These are phyloP conservation scores for Caenorhabditis imperialis DNA, from an alignment of 2,888 invertebrate species.

Conservation along the genomic window DNA sequence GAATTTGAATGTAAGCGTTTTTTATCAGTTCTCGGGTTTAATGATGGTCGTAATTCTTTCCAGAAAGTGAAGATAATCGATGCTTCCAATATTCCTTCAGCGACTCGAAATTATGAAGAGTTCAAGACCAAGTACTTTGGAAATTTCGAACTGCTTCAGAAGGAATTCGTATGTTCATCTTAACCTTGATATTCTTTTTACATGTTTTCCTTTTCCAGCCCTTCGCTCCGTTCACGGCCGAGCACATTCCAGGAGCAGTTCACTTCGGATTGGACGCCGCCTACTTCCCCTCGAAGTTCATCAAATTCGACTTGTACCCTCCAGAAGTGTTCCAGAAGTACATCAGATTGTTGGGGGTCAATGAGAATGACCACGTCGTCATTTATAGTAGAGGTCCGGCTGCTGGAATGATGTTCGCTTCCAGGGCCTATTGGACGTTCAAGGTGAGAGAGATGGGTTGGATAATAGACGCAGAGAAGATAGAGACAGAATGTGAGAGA, in stretches of 20 bases:
- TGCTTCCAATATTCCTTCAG: constrained; percentile 30
- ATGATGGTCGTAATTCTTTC: background rate
- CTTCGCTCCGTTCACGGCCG: constrained; percentile 25
- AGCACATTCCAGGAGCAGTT: constrained; percentile 70
- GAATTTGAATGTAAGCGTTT: constrained; percentile 33
- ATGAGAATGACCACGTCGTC: constrained; percentile 59
- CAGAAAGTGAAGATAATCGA: constrained; percentile 51
- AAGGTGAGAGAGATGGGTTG: constrained; percentile 59
- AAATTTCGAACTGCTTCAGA: constrained; percentile 59
- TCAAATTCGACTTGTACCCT: constrained; percentile 68
- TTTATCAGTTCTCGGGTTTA: too few species aligned
- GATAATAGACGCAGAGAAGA: too few species aligned
- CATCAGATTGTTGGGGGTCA: constrained; percentile 69
- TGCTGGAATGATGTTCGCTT: constrained; percentile 72
- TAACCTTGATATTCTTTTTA: too few species aligned
- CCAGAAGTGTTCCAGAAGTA: constrained; percentile 73
- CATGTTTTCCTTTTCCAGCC: constrained; percentile 1
- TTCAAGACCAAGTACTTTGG: constrained; percentile 62
- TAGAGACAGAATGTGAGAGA: background rate
- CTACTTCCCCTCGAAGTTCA: constrained; percentile 69
- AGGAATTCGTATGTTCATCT: constrained; percentile 18
- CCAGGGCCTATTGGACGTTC: constrained; percentile 71
- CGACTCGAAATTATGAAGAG: constrained; percentile 43
- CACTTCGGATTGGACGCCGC: constrained; percentile 71
- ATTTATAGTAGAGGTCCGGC: constrained; percentile 70